Conservation (phyloP, 2,797 vertebrate species). For the Phalanger gymnotis region DNA sequence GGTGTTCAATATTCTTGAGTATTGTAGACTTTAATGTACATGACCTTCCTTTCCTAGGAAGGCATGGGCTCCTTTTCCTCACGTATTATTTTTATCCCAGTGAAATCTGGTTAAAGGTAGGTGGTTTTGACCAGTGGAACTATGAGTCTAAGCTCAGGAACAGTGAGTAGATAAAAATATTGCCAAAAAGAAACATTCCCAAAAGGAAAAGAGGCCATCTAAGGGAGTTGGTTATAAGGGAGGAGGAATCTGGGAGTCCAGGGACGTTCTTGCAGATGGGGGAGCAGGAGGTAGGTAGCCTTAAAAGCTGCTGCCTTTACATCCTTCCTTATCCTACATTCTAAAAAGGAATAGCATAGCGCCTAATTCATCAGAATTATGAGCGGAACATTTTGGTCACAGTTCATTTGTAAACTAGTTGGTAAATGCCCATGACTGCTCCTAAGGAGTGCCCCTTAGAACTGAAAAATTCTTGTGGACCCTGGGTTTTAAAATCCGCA, state of each 20-base stretch:
- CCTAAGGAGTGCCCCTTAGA: not conserved
- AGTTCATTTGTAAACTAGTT: not conserved
- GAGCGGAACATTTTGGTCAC: not conserved
- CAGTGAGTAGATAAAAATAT: not conserved
- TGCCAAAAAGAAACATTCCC: not conserved
- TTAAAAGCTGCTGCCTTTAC: not conserved
- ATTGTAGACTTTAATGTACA: constrained; percentile 20
- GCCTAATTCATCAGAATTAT: not conserved
- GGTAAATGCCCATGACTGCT: not conserved
- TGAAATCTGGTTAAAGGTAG: not conserved
- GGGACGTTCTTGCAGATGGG: not conserved
- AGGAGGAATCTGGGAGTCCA: no score
- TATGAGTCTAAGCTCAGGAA: not conserved
- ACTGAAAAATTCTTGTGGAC: not conserved
- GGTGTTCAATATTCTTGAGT: not conserved
- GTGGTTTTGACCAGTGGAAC: not conserved
- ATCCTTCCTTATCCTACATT: not conserved
- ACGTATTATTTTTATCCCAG: constrained; percentile 9
- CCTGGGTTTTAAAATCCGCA: not conserved
- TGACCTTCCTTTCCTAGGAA: not conserved
- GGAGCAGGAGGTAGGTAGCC: not conserved
- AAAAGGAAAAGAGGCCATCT: not conserved
- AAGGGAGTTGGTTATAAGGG: not conserved
- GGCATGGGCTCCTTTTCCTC: not conserved
- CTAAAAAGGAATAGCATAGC: not conserved